phyloP scores from a whole-genome alignment of 2,888 invertebrate genomes.

The Deladenus siricidicola region DNA sequence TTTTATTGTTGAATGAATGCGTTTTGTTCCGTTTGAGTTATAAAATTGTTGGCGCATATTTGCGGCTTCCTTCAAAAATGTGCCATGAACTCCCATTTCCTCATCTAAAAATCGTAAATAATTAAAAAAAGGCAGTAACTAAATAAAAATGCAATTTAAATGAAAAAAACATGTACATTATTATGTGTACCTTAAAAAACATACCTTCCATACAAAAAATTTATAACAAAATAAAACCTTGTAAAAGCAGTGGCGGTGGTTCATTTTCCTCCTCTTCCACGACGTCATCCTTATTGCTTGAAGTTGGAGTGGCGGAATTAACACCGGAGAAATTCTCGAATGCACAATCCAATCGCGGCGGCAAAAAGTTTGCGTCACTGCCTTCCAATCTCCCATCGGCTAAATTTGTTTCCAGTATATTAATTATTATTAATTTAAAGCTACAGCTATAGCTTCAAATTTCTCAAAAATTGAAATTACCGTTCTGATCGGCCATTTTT shows the following conservation, averaged over 20 bases:
- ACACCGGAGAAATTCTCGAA: too few species aligned
- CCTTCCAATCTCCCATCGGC: too few species aligned
- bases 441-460: too few species aligned
- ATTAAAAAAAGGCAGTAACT: background rate
- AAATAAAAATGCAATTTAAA: background rate
- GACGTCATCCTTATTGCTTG: background rate
- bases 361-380: too few species aligned
- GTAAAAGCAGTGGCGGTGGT: constrained; percentile 13
- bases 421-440: too few species aligned
- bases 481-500: too few species aligned
- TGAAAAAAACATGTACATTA: background rate
- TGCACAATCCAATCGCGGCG: background rate
- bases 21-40: constrained; percentile 8
- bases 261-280: constrained; percentile 19
- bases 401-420: too few species aligned
- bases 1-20: constrained; percentile 1
- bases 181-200: too few species aligned
- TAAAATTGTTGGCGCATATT: constrained; percentile 11
- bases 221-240: background rate
- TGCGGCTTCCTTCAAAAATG: constrained; percentile 15
- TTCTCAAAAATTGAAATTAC: too few species aligned
- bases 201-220: background rate
- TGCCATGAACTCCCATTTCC: background rate
- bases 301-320: background rate
- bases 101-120: background rate